These are phyloP conservation scores for Berghia stephanieae DNA, from an alignment of 1,140 invertebrate species.

Conservation along the genomic window DNA sequence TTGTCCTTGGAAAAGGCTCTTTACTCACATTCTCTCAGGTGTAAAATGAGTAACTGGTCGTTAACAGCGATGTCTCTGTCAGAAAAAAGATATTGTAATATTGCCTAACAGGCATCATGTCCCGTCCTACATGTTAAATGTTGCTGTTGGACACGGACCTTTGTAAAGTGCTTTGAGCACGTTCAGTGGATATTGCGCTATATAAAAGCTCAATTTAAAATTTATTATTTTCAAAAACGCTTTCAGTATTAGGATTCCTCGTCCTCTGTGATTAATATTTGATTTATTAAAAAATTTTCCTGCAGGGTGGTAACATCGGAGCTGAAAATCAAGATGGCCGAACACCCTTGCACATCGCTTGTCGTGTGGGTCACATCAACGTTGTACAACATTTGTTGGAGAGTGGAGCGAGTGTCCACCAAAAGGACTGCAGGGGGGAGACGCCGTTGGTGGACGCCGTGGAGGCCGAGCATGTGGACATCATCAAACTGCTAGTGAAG, in stretches of 20 bases:
- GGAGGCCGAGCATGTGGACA: constrained; percentile 48
- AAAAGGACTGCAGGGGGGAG: constrained; percentile 72
- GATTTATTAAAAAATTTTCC: constrained; percentile 16
- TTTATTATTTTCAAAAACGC: not conserved
- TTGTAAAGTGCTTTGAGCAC: too few relatives aligned
- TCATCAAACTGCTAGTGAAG: constrained; percentile 68
- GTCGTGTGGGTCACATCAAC: constrained; percentile 75
- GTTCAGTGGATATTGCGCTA: too few relatives aligned
- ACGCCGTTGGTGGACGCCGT: constrained; percentile 63
- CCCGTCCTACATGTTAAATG: too few relatives aligned
- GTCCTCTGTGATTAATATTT: constrained; percentile 2
- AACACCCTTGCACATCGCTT: constrained; percentile 85
- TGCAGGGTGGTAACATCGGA: constrained; percentile 73
- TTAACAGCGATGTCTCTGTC: too few relatives aligned
- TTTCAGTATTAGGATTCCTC: not conserved
- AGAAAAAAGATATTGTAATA: too few relatives aligned
- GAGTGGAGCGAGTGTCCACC: constrained; percentile 86
- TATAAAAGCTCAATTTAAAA: too few relatives aligned
- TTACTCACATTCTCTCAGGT: too few relatives aligned
- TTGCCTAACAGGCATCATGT: too few relatives aligned
- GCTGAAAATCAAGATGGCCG: constrained; percentile 80
- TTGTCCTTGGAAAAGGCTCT: too few relatives aligned
- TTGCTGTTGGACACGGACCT: too few relatives aligned
- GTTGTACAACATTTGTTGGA: constrained; percentile 80
- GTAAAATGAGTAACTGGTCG: too few relatives aligned